Evolutionary conservation across 2,113 vertebrate genomes (phyloP).

Genomic region (Pandion haliaetus): DNA sequence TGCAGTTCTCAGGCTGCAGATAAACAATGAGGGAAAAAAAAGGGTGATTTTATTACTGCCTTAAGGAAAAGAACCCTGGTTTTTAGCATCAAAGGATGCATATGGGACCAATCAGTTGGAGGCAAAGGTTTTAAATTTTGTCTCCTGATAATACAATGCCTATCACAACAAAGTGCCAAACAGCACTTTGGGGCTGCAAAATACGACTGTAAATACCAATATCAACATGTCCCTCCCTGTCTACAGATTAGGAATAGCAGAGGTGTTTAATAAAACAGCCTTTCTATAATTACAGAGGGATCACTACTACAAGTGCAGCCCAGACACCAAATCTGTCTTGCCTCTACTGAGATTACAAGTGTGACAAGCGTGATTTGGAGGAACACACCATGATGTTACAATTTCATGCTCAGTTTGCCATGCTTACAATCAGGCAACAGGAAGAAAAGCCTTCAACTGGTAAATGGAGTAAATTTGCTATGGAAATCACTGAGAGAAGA

Average conservation of each 20-base stretch:
- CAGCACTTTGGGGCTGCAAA: neutral
- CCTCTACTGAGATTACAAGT: conserved; percentile 37
- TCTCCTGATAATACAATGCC: neutral
- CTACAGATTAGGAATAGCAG: neutral
- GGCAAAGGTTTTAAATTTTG: neutral
- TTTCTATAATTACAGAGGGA: neutral
- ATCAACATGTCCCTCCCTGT: neutral
- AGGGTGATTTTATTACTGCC: neutral
- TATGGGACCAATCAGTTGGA: neutral
- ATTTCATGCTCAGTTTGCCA: conserved; percentile 66
- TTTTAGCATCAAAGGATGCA: neutral
- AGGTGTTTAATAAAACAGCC: neutral
- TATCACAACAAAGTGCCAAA: neutral
- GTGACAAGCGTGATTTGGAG: conserved; percentile 61
- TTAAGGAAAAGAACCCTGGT: neutral
- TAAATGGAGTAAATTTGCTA: conserved; percentile 60
- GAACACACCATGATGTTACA: conserved; percentile 55
- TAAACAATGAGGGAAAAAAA: conserved; percentile 19
- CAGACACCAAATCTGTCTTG: conserved; percentile 15
- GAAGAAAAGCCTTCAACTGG: conserved; percentile 31
- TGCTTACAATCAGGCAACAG: conserved; percentile 38
- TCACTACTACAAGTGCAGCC: conserved; percentile 9
- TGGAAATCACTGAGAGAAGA: conserved; percentile 56
- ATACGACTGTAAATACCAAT: neutral
- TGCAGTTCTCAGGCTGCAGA: neutral